A percentile compares a stretch with the other conserved stretches of the same genome.
Conservation (phyloP, 2,113 vertebrate genomes). For the Epinephelus moara region DNA sequence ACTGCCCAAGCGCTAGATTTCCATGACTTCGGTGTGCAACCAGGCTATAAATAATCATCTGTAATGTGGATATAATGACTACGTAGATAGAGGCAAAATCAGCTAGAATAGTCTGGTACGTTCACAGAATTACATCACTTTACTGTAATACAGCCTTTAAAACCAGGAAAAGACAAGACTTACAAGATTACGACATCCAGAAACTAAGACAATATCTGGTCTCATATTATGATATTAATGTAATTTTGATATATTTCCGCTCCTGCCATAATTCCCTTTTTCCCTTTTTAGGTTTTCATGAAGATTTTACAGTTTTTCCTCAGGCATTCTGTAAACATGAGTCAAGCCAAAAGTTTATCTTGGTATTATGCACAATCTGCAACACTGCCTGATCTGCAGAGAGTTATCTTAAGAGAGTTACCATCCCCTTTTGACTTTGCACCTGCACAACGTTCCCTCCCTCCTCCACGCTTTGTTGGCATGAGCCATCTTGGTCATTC, state of each 20-base stretch:
- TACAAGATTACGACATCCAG: no score
- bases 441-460: constrained; percentile 68
- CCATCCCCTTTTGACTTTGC: constrained; percentile 74
- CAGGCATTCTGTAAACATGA: background rate
- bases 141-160: no score
- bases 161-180: no score
- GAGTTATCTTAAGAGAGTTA: constrained; percentile 52
- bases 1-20: no score
- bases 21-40: no score
- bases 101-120: no score
- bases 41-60: no score
- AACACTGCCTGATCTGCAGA: constrained; percentile 31
- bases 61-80: no score
- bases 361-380: constrained; percentile 30
- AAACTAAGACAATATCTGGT: no score
- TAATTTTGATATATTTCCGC: background rate
- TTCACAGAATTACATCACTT: no score
- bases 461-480: constrained; percentile 59
- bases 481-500: constrained; percentile 67
- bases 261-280: background rate
- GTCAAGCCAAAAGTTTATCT: constrained; percentile 13
- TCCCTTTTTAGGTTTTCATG: background rate
- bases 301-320: background rate
- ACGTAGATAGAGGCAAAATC: no score
- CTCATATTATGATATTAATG: no score